phyloP scores from a whole-genome alignment of 2,113 vertebrate species.

The Chloropsis cyanopogon region DNA sequence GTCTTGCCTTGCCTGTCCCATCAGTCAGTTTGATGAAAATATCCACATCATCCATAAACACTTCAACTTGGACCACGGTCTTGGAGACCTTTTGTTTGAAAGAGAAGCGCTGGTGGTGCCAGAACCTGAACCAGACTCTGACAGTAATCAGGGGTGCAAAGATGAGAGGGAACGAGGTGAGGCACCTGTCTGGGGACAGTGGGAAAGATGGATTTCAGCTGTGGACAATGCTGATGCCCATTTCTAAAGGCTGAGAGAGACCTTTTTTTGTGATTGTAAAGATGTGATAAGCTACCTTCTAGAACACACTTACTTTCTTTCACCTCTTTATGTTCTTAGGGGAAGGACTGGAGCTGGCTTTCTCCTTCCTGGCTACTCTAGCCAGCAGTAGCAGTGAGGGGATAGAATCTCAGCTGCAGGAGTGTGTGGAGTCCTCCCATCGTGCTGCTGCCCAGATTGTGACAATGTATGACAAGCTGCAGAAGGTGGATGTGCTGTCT shows the following conservation, averaged over 20 bases:
- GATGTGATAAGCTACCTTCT: not conserved
- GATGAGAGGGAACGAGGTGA: slow-evolving; percentile 77
- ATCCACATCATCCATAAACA: slow-evolving; percentile 84
- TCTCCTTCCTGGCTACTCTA: slow-evolving; percentile 92
- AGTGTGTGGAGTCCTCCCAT: slow-evolving; percentile 88
- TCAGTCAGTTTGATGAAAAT: slow-evolving; percentile 90
- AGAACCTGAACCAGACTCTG: slow-evolving; percentile 91
- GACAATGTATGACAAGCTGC: slow-evolving; percentile 85
- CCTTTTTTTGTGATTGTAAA: not conserved
- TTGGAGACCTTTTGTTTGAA: slow-evolving; percentile 82
- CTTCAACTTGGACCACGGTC: slow-evolving; percentile 81
- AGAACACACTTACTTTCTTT: not conserved
- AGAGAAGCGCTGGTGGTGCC: slow-evolving; percentile 77
- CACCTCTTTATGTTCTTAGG: slow-evolving; percentile 34
- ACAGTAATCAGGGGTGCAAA: slow-evolving; percentile 92
- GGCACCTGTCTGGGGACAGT: not conserved
- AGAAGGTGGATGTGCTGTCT: slow-evolving; percentile 72
- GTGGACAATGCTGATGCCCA: not conserved
- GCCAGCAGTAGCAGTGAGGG: slow-evolving; percentile 96
- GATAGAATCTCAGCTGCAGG: slow-evolving; percentile 94
- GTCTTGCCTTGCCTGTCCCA: not conserved
- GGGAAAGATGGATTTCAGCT: not conserved
- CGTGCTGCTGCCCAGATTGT: slow-evolving; percentile 85
- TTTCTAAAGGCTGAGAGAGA: not conserved
- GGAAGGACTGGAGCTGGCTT: slow-evolving; percentile 83